These are phyloP conservation scores for Himalopsyche phryganea DNA, from an alignment of 1,140 invertebrate genomes.

Conservation along the genomic window DNA sequence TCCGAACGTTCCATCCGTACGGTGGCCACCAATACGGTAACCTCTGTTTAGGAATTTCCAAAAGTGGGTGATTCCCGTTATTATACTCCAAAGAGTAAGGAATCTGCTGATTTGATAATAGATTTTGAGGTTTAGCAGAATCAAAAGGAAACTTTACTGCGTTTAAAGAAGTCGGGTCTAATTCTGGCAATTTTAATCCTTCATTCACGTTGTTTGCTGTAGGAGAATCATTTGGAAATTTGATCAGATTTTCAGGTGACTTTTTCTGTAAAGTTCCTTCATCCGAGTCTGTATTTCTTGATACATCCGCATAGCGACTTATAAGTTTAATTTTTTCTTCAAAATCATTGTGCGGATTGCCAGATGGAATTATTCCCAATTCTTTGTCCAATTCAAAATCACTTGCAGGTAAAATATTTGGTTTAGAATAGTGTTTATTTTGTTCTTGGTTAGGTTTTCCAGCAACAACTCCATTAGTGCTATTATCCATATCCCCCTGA, in stretches of 20 bases:
- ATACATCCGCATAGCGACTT: slow-evolving; percentile 23
- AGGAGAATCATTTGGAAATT: slow-evolving; percentile 2
- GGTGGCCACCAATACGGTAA: slow-evolving; percentile 15
- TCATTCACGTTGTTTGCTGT: not conserved
- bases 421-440: not conserved
- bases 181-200: not conserved
- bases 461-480: not conserved
- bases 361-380: not conserved
- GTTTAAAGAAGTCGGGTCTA: not conserved
- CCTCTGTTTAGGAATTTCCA: not conserved
- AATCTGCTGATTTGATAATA: slow-evolving; percentile 1
- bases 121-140: not conserved
- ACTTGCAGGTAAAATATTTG: not conserved
- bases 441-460: not conserved
- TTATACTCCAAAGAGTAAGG: not conserved
- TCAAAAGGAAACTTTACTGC: slow-evolving; percentile 1
- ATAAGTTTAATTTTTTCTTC: slow-evolving; percentile 31
- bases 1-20: slow-evolving; percentile 17
- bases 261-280: slow-evolving; percentile 1
- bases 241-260: not conserved
- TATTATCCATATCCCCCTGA: not conserved
- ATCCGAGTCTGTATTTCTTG: slow-evolving; percentile 21
- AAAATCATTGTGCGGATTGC: slow-evolving; percentile 14
- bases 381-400: not conserved
- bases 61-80: not conserved